Base-by-base conservation (phyloP, 1,140 invertebrate genomes). In the Drosophila jambulina region DNA sequence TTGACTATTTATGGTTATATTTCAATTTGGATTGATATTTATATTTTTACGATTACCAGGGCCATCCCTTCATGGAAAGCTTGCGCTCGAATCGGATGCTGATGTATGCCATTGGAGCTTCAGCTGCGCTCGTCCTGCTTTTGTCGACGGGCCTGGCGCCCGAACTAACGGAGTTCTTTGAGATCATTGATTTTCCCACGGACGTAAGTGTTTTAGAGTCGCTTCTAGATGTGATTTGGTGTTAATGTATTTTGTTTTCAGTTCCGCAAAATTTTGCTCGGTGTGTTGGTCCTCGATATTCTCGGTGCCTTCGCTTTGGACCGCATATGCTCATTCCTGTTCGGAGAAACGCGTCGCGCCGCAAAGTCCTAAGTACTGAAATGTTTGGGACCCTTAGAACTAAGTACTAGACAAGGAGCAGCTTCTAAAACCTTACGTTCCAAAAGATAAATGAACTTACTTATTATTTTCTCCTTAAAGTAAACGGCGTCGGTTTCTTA, bases 61-160 rank as follows among this genome's bases (percentile, higher is more conserved):
- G 99, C 13, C 96, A 98, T 93, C 99, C 99, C 3, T 99, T 98
- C 85, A 99, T 99, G 99, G 98, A 99, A 93, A 97, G 97, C 93
- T 94, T 99, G 61, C 93, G 92, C 19, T 97, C 99, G 88, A 99
- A 99, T 93, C 97, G 96, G 85, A 96, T 98, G 27, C 94, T 99
- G 58, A 93, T 99, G 75, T 99, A 98, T 93, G 98, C 97, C 91
- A 95, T 99, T 45, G 46, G 97, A 15, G 94, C 95, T 46, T 97
- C 97, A 15, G 95, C 95, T 21, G 94, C 93, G 45, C 94, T 96
- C 21, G 96, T 99, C 46, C 93, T 98, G 54, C 95, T 95, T 23
- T 93, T 99, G 38, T 96, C 97, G 10, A 94, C 96, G 58, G 97
- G 97, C 59, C 67, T 96, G 17, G 86, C 98, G 34, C 97, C 98